These are phyloP conservation scores for Peucedramus taeniatus DNA, from an alignment of 2,113 vertebrate genomes.

Conservation along the genomic window DNA sequence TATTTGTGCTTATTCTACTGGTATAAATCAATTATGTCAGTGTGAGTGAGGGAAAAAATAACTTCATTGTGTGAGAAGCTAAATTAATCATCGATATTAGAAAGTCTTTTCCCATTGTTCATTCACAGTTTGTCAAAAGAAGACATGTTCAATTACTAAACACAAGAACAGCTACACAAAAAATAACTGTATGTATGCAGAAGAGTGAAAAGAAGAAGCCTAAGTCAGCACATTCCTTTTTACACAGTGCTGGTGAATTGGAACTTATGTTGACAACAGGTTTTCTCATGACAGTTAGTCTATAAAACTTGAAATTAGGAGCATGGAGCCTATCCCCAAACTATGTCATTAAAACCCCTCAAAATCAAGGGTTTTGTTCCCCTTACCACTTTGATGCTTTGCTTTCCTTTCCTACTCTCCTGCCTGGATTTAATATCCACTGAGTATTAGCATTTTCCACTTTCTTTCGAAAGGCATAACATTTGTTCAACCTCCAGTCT, in stretches of 20 bases:
- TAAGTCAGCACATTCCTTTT: background rate
- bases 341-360: background rate
- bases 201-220: background rate
- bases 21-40: background rate
- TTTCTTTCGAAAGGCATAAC: background rate
- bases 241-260: background rate
- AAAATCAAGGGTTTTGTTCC: background rate
- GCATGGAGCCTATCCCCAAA: background rate
- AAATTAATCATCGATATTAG: background rate
- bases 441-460: background rate
- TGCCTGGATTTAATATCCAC: background rate
- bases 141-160: background rate
- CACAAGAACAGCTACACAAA: background rate
- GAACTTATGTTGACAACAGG: background rate
- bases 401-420: background rate
- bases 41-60: background rate
- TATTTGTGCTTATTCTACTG: background rate
- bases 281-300: background rate
- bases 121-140: background rate
- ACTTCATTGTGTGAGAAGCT: background rate
- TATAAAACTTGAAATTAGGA: background rate
- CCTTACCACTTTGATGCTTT: background rate
- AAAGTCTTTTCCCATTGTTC: background rate
- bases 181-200: background rate
- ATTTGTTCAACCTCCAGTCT: background rate